Evolutionary conservation across 2,888 invertebrate species (phyloP).

Genomic region (Watsonalla binaria): DNA sequence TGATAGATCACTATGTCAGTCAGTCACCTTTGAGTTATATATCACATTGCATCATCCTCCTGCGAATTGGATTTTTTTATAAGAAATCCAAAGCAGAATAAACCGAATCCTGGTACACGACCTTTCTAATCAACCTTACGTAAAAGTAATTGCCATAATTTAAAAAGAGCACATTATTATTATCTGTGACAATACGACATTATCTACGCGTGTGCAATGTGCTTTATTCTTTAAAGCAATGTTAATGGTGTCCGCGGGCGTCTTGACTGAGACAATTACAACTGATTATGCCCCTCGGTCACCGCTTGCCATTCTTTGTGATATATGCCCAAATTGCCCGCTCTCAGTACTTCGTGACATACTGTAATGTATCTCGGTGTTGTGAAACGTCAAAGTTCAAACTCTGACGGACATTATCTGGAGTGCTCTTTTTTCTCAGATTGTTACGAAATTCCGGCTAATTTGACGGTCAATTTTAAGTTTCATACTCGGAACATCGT

Average conservation of each 20-base stretch:
- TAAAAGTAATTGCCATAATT: no score
- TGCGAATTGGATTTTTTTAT: no score
- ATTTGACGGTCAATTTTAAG: not conserved
- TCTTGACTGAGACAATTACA: conserved; percentile 56
- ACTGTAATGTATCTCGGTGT: not conserved
- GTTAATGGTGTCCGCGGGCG: conserved; percentile 64
- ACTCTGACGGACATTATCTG: not conserved
- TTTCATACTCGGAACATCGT: not conserved
- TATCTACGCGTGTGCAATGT: conserved; percentile 15
- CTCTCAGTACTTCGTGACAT: conserved; percentile 1
- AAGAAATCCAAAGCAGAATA: no score
- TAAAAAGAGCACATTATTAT: not conserved
- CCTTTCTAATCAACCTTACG: no score
- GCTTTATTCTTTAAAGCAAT: conserved; percentile 41
- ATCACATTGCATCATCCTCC: no score
- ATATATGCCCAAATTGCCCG: conserved; percentile 44
- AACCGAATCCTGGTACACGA: no score
- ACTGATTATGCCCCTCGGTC: conserved; percentile 62
- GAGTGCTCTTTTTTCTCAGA: not conserved
- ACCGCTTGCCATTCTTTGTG: conserved; percentile 36
- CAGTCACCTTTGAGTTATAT: no score
- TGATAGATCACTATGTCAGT: no score
- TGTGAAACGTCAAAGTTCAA: conserved; percentile 1
- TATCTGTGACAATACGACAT: not conserved
- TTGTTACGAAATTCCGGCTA: not conserved